Percentiles rank a stretch among this genome's conserved stretches.
phyloP scores from a whole-genome alignment of 2,888 invertebrate species.

The Buathra laborator region DNA sequence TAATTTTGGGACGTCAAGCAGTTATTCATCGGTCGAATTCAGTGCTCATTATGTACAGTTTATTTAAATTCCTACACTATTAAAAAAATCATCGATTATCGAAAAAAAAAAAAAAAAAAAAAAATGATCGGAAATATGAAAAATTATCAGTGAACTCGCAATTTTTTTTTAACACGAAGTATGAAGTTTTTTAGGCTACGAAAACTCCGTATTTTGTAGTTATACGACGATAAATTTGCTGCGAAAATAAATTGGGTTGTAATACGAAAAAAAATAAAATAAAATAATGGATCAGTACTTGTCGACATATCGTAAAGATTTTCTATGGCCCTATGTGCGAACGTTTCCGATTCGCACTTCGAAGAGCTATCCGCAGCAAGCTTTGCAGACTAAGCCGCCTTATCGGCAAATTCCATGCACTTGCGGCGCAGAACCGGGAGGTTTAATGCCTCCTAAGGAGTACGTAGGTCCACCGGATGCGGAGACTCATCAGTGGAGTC shows the following conservation, averaged over 20 bases:
- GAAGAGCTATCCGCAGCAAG: not conserved
- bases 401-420: constrained; percentile 48
- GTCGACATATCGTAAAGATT: constrained; percentile 89
- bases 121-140: not conserved
- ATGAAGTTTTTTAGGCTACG: not conserved
- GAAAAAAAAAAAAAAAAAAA: not conserved
- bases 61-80: not conserved
- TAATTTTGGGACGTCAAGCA: constrained; percentile 38
- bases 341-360: constrained; percentile 64
- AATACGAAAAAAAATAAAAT: constrained; percentile 16
- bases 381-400: not conserved
- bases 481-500: constrained; percentile 82
- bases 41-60: not conserved
- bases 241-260: constrained; percentile 13
- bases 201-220: not conserved
- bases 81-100: not conserved
- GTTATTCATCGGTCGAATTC: not conserved
- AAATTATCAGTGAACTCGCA: not conserved
- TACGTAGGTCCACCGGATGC: constrained; percentile 63
- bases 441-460: constrained; percentile 43
- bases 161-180: not conserved
- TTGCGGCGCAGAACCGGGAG: constrained; percentile 63
- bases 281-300: constrained; percentile 87
- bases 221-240: constrained; percentile 22
- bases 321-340: constrained; percentile 87